Evolutionary conservation across 92 coral and sea anemone genomes (phyloP), one percentile per base, ranked within the genome.

Genomic region (Scolanthus callimorphus): DNA sequence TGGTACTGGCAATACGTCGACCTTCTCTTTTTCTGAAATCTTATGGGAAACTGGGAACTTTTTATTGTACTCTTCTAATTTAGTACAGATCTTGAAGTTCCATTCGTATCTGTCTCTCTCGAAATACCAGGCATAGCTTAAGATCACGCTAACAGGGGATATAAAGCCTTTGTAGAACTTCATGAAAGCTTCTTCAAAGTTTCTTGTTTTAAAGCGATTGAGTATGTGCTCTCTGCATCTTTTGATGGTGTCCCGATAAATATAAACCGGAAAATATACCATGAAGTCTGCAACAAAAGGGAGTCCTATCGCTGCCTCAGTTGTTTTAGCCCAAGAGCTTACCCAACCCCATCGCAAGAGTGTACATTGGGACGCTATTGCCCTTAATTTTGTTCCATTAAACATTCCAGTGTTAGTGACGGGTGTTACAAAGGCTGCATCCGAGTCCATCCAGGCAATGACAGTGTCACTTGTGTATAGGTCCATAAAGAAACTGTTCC

Each of bases 371-470:
- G 48, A n/a, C 0, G 47, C 77, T 25, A 70, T 15, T 1, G 17
- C 51, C 2, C 77, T 8, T 29, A 70, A 15, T 47, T 25, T 44
- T 23, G 46, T 21, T 15, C 69, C 59, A 34, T 34, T 34, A 15
- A 34, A 64, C 12, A 64, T 64, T 4, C 28, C 20, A 19, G 47
- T 3, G 2, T 29, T 20, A 1, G 69, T 62, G 0, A 62, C 69
- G 0, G 69, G 58, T 27, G 56, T 48, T 3, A 48, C 2, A 21
- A 26, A 55, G 11, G 63, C 73, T 22, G 56, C 53, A 31, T 72
- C 79, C 2, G 28, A 21, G 26, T 72, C 79, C 79, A 72, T 53
- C 79, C 79, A 72, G 3, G 73, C 79, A 2, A 72, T 39, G 2
- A 72, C 26, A 3, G 38, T 15, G 62, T 72, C 79, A 23, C 60